These are phyloP conservation scores for Neoniphon sammara DNA, from an alignment of 2,797 vertebrate genomes.

Conservation along the genomic window DNA sequence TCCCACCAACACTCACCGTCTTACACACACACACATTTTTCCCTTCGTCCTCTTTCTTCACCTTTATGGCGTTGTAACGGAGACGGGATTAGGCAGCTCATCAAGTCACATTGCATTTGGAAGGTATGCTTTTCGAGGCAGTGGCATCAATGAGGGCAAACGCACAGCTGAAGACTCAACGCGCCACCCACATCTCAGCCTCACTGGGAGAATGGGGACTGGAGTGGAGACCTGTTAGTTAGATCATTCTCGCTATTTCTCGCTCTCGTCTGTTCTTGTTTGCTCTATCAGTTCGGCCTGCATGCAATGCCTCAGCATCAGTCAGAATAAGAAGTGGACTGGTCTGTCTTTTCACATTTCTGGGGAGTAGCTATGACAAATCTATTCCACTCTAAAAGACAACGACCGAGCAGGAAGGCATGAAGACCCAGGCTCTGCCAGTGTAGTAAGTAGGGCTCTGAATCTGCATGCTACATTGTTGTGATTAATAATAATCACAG, in stretches of 20 bases:
- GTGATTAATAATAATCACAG: conserved; percentile 31
- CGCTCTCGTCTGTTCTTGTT: conserved; percentile 38
- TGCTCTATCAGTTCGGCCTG: conserved; percentile 53
- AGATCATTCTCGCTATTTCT: conserved; percentile 25
- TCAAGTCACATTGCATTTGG: conserved; percentile 53
- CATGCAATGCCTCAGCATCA: conserved; percentile 24
- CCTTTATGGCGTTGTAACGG: conserved; percentile 71
- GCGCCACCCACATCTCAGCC: conserved; percentile 55
- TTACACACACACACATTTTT: conserved; percentile 68
- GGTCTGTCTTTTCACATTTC: conserved; percentile 26
- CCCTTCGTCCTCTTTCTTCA: conserved; percentile 70
- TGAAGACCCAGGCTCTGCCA: conserved; percentile 35
- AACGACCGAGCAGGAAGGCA: conserved; percentile 33
- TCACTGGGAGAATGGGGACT: conserved; percentile 51
- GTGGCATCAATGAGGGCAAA: conserved; percentile 34
- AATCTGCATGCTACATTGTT: conserved; percentile 34
- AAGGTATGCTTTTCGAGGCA: conserved; percentile 55
- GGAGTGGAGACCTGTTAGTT: conserved; percentile 73
- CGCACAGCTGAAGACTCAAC: conserved; percentile 48
- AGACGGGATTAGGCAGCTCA: conserved; percentile 72
- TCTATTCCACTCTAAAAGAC: neutral
- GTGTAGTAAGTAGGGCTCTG: conserved; percentile 34
- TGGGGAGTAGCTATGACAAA: conserved; percentile 37
- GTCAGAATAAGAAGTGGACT: conserved; percentile 25
- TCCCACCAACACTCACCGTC: conserved; percentile 74